These are phyloP conservation scores for Diaprepes abbreviatus DNA, from an alignment of 2,888 invertebrate species.

Conservation along the genomic window DNA sequence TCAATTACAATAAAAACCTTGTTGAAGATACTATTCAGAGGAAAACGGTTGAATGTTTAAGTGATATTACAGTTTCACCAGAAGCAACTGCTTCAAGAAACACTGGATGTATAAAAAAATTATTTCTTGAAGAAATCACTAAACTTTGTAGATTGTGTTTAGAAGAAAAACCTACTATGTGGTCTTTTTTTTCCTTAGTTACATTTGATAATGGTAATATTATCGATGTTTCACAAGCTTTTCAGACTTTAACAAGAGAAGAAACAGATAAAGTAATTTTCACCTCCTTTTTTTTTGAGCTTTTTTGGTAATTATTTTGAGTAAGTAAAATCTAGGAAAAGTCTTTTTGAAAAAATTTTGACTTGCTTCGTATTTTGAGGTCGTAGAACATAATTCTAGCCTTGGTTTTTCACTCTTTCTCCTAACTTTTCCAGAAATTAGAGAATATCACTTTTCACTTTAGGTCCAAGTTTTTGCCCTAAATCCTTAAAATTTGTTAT, in stretches of 20 bases:
- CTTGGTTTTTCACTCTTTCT: too few relatives aligned
- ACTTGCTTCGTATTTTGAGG: background rate
- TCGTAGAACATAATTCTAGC: too few relatives aligned
- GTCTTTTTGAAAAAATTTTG: background rate
- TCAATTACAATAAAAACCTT: background rate
- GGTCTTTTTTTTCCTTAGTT: slow-evolving; percentile 13
- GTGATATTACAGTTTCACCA: background rate
- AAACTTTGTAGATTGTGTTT: slow-evolving; percentile 20
- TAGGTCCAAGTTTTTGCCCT: too few relatives aligned
- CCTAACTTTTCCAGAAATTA: too few relatives aligned
- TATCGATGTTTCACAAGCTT: slow-evolving; percentile 9
- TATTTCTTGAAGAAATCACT: background rate
- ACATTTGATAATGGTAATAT: slow-evolving; percentile 13
- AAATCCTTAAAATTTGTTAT: too few relatives aligned
- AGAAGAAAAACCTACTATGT: background rate
- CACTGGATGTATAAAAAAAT: too few relatives aligned
- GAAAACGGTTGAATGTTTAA: background rate
- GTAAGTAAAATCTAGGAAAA: too few relatives aligned
- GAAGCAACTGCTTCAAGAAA: too few relatives aligned
- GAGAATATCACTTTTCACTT: too few relatives aligned
- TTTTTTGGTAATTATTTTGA: too few relatives aligned
- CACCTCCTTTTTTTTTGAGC: background rate
- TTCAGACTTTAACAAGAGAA: slow-evolving; percentile 13
- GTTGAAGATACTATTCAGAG: background rate
- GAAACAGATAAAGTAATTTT: background rate